Evolutionary conservation across 2,797 vertebrate genomes (phyloP).

Genomic region (Dendrocincla tyrannina): DNA sequence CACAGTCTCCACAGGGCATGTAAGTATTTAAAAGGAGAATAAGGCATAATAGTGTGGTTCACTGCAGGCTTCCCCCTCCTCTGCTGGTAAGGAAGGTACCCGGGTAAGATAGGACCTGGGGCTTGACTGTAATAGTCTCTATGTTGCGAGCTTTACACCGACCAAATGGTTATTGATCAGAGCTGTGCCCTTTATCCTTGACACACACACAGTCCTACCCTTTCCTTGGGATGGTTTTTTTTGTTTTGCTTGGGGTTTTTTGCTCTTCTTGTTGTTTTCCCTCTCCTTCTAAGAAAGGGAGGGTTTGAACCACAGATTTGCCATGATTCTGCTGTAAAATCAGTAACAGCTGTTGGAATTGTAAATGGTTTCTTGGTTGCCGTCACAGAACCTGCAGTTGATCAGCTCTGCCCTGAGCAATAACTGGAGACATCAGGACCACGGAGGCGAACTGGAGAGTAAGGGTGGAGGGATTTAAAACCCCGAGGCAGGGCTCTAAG

Average conservation of each 20-base stretch:
- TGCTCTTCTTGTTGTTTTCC: neutral
- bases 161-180: neutral
- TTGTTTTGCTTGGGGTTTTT: too few relatives aligned
- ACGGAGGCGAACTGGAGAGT: neutral
- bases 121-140: neutral
- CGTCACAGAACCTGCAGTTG: conserved; percentile 30
- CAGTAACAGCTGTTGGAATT: conserved; percentile 35
- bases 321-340: conserved; percentile 33
- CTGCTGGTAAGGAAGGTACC: neutral
- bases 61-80: neutral
- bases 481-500: neutral
- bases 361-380: conserved; percentile 40
- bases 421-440: conserved; percentile 33
- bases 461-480: conserved; percentile 2
- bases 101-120: neutral
- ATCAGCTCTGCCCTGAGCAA: conserved; percentile 36
- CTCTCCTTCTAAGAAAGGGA: neutral
- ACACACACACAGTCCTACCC: neutral
- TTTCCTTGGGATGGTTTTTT: neutral
- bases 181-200: neutral
- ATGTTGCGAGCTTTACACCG: neutral
- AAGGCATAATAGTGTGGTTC: neutral
- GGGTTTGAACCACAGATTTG: neutral
- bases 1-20: neutral
- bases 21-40: neutral